Base-by-base conservation (phyloP, 2,888 invertebrate genomes). In the Camponotus fellah region DNA sequence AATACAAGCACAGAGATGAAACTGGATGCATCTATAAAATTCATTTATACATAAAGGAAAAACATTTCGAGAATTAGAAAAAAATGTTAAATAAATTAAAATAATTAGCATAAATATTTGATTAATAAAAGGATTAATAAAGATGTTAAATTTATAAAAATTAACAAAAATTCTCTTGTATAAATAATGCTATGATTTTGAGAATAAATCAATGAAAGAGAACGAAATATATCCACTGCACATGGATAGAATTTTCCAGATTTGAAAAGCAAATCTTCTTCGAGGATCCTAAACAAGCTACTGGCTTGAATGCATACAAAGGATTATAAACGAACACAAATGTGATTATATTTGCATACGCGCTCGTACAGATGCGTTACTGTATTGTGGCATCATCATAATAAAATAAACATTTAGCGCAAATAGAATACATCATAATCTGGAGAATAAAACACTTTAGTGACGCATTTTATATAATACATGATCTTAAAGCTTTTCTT, bases 271-370 rank as follows among this genome's bases (percentile, higher is more conserved):
- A 75, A 64, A 49, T 64, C 56, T 58, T 46, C 74, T 75, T 34
- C 26, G 34, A 75, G 14, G 43, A 62, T 75, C 12, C 75, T 64
- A 53, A 75, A 64, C 49, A 75, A 75, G 64, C 64, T 49, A 49
- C 75, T 75, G 64, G 37, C 37, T 49, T 75, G 64, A 49, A 75
- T 75, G 49, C 64, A 53, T 46, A 46, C 49, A 37, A 49, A 75
- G 64, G 64, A 64, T 75, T 75, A 75, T 49, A 75, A 49, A 49
- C 64, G 75, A 75, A 64, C 21, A 37, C 75, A 64, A 72, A 49
- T 17, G 46, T 64, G 64, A 64, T 75, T 46, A 74, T 74, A 62
- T 74, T 62, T 64, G 49, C 64, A 75, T 75, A 64, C 64, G 46
- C 37, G 46, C 37, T 37, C 21, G 21, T 53, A 37, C 5, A 34